These are phyloP conservation scores for Tragelaphus strepsiceros DNA, from an alignment of 2,113 vertebrate species.

Conservation along the genomic window DNA sequence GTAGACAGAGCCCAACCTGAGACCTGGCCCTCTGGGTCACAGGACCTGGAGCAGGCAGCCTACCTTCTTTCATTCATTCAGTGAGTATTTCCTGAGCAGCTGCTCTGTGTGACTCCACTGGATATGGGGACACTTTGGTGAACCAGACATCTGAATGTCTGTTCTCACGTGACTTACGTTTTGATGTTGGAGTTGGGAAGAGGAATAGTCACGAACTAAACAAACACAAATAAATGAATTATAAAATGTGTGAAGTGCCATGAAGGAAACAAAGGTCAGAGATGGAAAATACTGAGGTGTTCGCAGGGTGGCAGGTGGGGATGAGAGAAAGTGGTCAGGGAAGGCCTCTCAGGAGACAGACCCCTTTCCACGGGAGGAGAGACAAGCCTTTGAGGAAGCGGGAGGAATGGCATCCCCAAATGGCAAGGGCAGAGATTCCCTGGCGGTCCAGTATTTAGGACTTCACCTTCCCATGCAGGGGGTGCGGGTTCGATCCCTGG, in stretches of 20 bases:
- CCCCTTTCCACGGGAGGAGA: background rate
- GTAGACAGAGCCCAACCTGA: background rate
- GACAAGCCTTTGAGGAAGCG: background rate
- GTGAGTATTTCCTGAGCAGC: background rate
- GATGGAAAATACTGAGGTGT: background rate
- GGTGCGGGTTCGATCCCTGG: background rate
- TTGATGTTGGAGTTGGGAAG: background rate
- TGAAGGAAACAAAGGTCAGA: background rate
- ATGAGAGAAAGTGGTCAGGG: background rate
- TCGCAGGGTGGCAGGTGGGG: background rate
- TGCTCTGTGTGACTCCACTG: background rate
- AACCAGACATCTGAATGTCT: background rate
- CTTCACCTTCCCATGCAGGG: background rate
- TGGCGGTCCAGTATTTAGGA: background rate
- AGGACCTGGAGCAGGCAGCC: background rate
- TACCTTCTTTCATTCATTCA: background rate
- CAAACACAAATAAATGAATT: background rate
- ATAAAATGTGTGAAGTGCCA: background rate
- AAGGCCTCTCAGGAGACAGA: background rate
- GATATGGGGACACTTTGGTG: background rate
- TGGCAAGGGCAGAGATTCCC: background rate
- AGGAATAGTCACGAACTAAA: background rate
- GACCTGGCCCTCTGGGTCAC: background rate
- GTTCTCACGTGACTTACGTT: background rate
- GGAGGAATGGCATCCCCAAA: background rate